Base-by-base conservation (phyloP, 2,797 vertebrate species). In the Chelidonichthys spinosus region DNA sequence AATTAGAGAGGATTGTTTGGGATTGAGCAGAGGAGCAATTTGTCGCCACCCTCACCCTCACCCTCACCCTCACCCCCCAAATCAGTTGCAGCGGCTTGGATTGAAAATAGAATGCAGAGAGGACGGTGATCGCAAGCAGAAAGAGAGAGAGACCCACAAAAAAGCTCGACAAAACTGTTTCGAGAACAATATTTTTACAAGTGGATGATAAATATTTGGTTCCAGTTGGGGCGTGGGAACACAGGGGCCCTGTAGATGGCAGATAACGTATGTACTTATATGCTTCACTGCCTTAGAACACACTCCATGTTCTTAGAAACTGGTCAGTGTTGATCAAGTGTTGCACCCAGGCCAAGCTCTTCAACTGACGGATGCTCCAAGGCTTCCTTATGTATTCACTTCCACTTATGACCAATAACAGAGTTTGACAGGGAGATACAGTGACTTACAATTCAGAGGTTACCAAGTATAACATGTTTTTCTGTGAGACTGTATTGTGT, bases 151-250 rank as follows among this genome's bases (percentile, higher is more conserved):
- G 35, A 72, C 2, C 10, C 7, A 63, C 37, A 47, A 70, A 64
- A 72, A 53, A n/a, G 32, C 35, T 52, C 39, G 6, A 36, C 11
- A 18, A 83, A 68, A 8, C 63, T 78, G 72, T 85, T 88, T 89
- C 46, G 88, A 89, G 84, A 90, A 86, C 77, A 92, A 91, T 91
- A 90, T 93, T 94, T 94, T 92, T 76, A 79, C 72, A 92, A 92
- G 86, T 77, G 82, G 56, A 85, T 88, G 81, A 93, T 92, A 89
- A 91, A 94, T 91, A 92, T 93, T 93, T 92, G 87, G 74, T 73
- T 79, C 56, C 79, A 81, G 81, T 74, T 64, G 53, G 75, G 81
- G 78, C 63, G 55, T 92, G 87, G 90, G 86, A 92, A 89, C 80
- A 72, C 63, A 53, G 88, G 62, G 74, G 46, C 81, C 83, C 83